A percentile compares a stretch with the other conserved stretches of the same genome.
These are phyloP conservation scores for Bombus difficillimus DNA, from an alignment of 1,140 invertebrate species.

Conservation along the genomic window DNA sequence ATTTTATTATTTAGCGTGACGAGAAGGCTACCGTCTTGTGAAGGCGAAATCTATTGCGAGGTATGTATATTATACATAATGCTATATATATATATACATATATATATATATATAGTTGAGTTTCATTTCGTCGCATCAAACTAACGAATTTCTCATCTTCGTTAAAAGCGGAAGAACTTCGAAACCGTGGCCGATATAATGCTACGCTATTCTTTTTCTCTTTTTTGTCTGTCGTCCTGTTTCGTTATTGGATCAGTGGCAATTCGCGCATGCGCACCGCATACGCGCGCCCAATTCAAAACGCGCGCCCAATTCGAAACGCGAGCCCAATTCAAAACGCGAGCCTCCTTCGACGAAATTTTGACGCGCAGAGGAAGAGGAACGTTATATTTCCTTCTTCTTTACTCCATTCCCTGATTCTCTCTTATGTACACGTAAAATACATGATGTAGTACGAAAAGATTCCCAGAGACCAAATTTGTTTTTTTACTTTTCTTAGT, in stretches of 20 bases:
- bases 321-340: not conserved
- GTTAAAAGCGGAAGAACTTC: conserved; percentile 39
- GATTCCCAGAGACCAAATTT: conserved; percentile 33
- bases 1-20: conserved; percentile 28
- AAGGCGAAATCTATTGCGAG: conserved; percentile 59
- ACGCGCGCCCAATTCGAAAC: not conserved
- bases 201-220: not conserved
- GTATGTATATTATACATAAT: conserved; percentile 50
- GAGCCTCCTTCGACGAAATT: not conserved
- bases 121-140: not conserved
- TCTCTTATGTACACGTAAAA: conserved; percentile 21
- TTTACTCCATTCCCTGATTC: too few relatives aligned
- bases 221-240: not conserved
- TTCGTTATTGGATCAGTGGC: not conserved
- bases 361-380: conserved; percentile 22
- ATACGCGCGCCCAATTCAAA: not conserved
- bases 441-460: conserved; percentile 11
- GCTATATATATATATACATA: conserved; percentile 16
- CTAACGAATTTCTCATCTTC: not conserved
- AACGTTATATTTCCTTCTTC: not conserved
- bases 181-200: conserved; percentile 1
- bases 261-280: too few relatives aligned
- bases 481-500: not conserved
- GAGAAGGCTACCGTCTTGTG: conserved; percentile 45
- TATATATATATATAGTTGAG: not conserved